Base-by-base conservation (phyloP, 2,797 vertebrate species). In the Oryzias dopingdopingensis region DNA sequence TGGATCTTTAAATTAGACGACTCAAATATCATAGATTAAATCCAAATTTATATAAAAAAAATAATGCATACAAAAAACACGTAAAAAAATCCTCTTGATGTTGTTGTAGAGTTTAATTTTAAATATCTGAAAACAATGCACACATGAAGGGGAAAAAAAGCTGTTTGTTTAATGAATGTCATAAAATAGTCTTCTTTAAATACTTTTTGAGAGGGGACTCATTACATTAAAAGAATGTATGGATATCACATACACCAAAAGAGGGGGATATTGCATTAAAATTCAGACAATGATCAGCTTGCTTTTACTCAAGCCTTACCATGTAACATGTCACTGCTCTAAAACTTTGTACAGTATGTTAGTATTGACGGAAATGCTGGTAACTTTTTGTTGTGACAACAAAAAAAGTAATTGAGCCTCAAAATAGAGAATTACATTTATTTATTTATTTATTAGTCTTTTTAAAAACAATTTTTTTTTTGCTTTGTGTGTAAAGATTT, bases 241-340 rank as follows among this genome's bases (percentile, higher is more conserved):
- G 5, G 14, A 46, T 48, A 41, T 46, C 18, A 20, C 17, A 2
- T 22, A 13, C 14, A 40, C 83, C 89, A 82, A 78, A 84, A 86
- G 88, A 81, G 83, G 88, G 89, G 75, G 87, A 88, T 85, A 83
- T 86, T 77, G 60, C 72, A 65, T 80, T 56, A 81, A 32, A 67
- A 24, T 17, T 4, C 78, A 88, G 80, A 53, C 59, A 24, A 23
- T 24, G 10, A 42, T 42, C 2, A 12, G 14, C 14, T 26, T 37
- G 4, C 10, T 37, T 4, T 37, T 37, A 4, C 32, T 3, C 32
- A 37, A 10, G 29, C 8, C 8, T 8, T 32, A 12, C 51, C 44
- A 18, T 45, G 26, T 54, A 41, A 15, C 48, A 56, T 41, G 43
- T 50, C 15, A 17, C 42, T 53, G 41, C 26, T 18, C 32, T 13